Base-by-base conservation (phyloP, 2,113 vertebrate species). In the Nestor notabilis region DNA sequence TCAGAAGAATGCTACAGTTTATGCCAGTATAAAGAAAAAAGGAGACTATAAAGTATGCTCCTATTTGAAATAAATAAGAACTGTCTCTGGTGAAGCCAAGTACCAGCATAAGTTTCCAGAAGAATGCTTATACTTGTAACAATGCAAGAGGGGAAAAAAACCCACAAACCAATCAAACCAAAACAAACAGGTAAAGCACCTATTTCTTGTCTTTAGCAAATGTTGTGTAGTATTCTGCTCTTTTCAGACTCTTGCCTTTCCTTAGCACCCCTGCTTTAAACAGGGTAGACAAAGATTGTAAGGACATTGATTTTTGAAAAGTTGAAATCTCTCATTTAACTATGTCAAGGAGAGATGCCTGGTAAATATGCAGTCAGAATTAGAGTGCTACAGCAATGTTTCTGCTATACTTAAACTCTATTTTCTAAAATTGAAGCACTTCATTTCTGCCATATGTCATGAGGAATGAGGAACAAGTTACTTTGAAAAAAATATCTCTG, bases 11-110 rank as follows among this genome's bases (percentile, higher is more conserved):
- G 35, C 21, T 75, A 27, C 7, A 31, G 37, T 83, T 93, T 86
- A 46, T 93, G 49, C 17, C 82, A 66, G 12, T 43, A 77, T 28
- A 81, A 87, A 94, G 44, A 70, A 83, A 93, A 91, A 94, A 46
- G 10, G 18, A 50, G 13, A n/a, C 16, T 63, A 5, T 74, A 88
- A 85, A 33, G 1, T 55, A 78, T 64, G 79, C 25, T 63, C 17
- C 71, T 86, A 17, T 83, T 83, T 86, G 53, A 83, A 96, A 87
- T 17, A 87, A 84, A 41, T 9, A 8, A 70, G 55, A 91, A 70
- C 50, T 69, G 19, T 85, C 60, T 86, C 37, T 58, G 41, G 8
- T 74, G 29, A 88, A 91, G 70, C 6, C 66, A 95, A 76, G 43
- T 53, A 74, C 17, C 23, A 63, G n/a, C 3, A 6, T 49, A 91